Base-by-base conservation (phyloP, 2,113 vertebrate genomes). In the Pyxicephalus adspersus region DNA sequence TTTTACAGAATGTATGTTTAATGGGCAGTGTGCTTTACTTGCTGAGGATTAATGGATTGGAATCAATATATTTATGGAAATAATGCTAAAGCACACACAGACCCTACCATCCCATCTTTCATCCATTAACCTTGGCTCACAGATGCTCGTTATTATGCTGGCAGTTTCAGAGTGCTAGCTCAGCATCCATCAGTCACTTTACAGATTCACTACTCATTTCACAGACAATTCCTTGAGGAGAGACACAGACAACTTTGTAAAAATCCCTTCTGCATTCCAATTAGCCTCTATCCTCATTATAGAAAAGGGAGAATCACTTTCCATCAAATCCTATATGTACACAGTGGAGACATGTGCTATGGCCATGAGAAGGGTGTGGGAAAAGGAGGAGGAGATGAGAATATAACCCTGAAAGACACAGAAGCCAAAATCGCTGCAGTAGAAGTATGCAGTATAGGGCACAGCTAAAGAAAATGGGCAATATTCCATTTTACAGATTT, bases 121-220 rank as follows among this genome's bases (percentile, higher is more conserved):
- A 38, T 66, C 64, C 76, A 78, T 78, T 78, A 78, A 45, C 76
- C 64, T 34, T 6, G 2, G 22, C 29, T 45, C 29, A 38, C 64
- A 67, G 28, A 13, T n/a, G 26, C 11, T 25, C 52, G 58, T 58
- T 55, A 78, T 28, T 68, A 68, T 78, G 76, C 76, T 19, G 52
- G 28, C 20, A 78, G 63, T 4, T n/a, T 29, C 29, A 68, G 11
- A n/a, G 23, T 68, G 76, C 76, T 45, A 22, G 65, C 64, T 78
- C 76, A 78, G 64, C 76, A 78, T 78, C 76, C 76, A 78, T 78
- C 76, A 78, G 64, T 67, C 9, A 74, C 71, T 60, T 60, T n/a
- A 23, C 71, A 58, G 17, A 25, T 68, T 58, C 31, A 17, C 64
- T 25, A 7, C 52, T 68, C 64, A 78, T 57, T 67, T 66, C 55